Conservation (phyloP, 2,888 invertebrate genomes). For the Thumatha senex region DNA sequence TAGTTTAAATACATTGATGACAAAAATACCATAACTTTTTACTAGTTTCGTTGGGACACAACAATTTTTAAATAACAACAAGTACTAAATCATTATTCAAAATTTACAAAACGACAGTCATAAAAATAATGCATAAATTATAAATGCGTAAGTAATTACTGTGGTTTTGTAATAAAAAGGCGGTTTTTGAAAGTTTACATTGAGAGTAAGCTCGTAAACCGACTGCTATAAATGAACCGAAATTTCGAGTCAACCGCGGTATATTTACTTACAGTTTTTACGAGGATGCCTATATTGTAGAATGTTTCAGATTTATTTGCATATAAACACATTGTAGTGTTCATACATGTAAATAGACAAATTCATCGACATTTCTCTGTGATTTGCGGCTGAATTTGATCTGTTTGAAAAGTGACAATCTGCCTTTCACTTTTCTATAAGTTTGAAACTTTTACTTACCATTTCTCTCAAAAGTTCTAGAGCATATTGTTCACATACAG, state of each 20-base stretch:
- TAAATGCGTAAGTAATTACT: slow-evolving; percentile 30
- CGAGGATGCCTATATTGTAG: slow-evolving; percentile 38
- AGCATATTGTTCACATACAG: no score
- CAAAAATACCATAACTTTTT: neutral
- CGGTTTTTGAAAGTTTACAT: slow-evolving; percentile 26
- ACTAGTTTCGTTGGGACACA: no score
- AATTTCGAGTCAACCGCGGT: slow-evolving; percentile 52
- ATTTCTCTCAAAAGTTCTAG: no score
- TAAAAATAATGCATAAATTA: slow-evolving; percentile 29
- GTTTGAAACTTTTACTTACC: no score
- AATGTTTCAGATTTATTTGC: slow-evolving; percentile 40
- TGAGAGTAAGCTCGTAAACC: slow-evolving; percentile 44
- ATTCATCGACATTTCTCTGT: no score
- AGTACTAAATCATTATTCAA: slow-evolving; percentile 2
- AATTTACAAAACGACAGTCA: slow-evolving; percentile 10
- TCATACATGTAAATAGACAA: no score
- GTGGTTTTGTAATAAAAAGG: slow-evolving; percentile 30
- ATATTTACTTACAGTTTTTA: slow-evolving; percentile 48
- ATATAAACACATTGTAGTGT: slow-evolving; percentile 12
- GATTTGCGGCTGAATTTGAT: no score
- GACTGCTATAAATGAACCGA: slow-evolving; percentile 44
- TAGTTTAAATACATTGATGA: neutral
- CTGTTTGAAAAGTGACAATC: neutral
- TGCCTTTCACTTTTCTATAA: no score
- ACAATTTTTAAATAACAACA: neutral